These are phyloP conservation scores for Periphyllus acericola DNA, from an alignment of 2,888 invertebrate species.

Conservation along the genomic window DNA sequence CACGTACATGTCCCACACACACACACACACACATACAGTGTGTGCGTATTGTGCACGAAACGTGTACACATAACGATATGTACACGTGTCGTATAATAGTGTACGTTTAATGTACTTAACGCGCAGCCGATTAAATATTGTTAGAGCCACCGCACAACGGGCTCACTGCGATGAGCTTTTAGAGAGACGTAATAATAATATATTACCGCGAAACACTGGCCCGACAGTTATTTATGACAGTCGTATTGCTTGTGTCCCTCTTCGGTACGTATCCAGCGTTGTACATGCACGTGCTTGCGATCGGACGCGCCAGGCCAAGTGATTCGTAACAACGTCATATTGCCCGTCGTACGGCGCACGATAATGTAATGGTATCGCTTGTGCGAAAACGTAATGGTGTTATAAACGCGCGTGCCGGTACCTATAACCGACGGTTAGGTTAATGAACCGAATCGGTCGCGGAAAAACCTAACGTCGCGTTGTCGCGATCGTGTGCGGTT, in stretches of 20 bases:
- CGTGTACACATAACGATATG: neutral
- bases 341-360: too few relatives aligned
- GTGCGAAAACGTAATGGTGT: too few relatives aligned
- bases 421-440: too few relatives aligned
- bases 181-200: neutral
- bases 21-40: neutral
- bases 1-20: neutral
- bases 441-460: too few relatives aligned
- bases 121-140: conserved; percentile 19
- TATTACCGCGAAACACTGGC: neutral
- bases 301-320: neutral
- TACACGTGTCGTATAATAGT: neutral
- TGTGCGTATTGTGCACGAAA: too few relatives aligned
- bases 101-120: neutral
- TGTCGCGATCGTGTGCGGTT: too few relatives aligned
- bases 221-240: conserved; percentile 26
- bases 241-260: neutral
- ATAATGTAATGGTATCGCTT: too few relatives aligned
- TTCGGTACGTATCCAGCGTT: too few relatives aligned
- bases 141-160: neutral
- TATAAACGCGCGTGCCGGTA: too few relatives aligned
- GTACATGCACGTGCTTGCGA: too few relatives aligned
- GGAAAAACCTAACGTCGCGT: too few relatives aligned
- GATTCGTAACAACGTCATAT: too few relatives aligned
- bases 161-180: conserved; percentile 21